Base-by-base conservation (phyloP, 2,797 vertebrate species). In the Tolypeutes matacus region DNA sequence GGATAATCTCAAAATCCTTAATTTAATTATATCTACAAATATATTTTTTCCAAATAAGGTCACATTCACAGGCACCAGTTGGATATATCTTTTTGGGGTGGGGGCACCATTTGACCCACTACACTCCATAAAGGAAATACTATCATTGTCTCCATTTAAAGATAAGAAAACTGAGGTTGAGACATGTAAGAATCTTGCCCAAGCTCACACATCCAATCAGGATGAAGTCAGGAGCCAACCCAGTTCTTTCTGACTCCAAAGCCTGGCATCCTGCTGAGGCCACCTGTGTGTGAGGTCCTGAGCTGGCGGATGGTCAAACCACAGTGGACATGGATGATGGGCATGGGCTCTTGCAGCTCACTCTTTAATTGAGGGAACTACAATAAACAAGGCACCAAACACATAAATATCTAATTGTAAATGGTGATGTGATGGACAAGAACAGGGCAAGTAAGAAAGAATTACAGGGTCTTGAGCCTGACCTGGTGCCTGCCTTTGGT, bases 281-380 rank as follows among this genome's bases (percentile, higher is more conserved):
- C 20, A 1, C 13, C 46, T 21, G 5, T 4, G 34, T 7, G 46
- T 46, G 46, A 46, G 46, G 46, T 46, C 46, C 46, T 53, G 51
- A 53, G 51, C 51, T 53, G 51, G 51, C 13, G 5, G 51, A 4
- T 53, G 51, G 51, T 4, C 5, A 64, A 5, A 20, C 36, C 20
- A 13, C 0, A 29, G 12, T 17, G 31, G 36, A 34, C 21, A 17
- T 0, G 7, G 11, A 7, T 18, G 15, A 23, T 2, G 3, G 15
- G 15, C 1, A 56, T 15, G 39, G 20, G 25, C 5, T 77, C 75
- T 31, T 39, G 51, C n/a, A 80, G 80, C 56, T 73, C 58, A 15
- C 31, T 78, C 17, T 56, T 89, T 58, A 84, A 72, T 15, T 20
- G 15, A 65, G 36, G 27, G 23, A 78, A 11, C 11, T 39, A 15